Evolutionary conservation across 2,888 invertebrate species (phyloP), one percentile per base, ranked within the genome.

Genomic region (Lithophane leautieri): DNA sequence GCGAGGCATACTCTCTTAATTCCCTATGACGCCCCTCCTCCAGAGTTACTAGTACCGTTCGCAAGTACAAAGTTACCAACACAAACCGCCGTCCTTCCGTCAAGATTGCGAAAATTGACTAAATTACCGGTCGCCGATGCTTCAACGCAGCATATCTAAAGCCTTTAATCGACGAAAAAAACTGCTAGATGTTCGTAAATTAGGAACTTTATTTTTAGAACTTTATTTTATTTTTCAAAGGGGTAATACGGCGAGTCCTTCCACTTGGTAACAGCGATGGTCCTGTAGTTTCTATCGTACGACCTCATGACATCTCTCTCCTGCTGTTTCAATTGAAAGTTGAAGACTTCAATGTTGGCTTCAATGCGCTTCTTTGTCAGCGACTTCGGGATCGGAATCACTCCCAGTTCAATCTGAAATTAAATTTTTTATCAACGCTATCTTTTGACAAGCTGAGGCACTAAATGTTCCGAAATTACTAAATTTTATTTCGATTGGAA

Each of bases 351-450:
- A 6, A 95, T 86, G 85, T 95, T 95, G 81, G 93, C 87, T 56
- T 91, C 88, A 11, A 95, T 89, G 0, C 94, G 91, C 0, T 85
- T 73, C 74, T 90, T 90, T 2, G 89, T 94, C 3, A 92, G 84
- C 0, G 95, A 92, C 69, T 96, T 95, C 0, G 95, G 95, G 7
- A 95, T 94, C 0, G 95, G 94, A 1, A 93, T 90, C 3, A 94
- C 94, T 11, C 94, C 95, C 0, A 95, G 73, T 52, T 96, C 95
- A 70, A 94, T 86, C 96, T 96, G 91, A 7, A 88, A 82, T 8
- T 4, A 14, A 79, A 62, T 61, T 42, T 40, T 63, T 19, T 42
- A 4, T 73, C 0, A 83, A 56, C 62, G 83, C 60, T 62, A 76
- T 79, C 73, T 79, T 6, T 56, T 66, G 28, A 8, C 28, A 44